Evolutionary conservation across 2,797 vertebrate genomes (phyloP).

Genomic region (Mus caroli): DNA sequence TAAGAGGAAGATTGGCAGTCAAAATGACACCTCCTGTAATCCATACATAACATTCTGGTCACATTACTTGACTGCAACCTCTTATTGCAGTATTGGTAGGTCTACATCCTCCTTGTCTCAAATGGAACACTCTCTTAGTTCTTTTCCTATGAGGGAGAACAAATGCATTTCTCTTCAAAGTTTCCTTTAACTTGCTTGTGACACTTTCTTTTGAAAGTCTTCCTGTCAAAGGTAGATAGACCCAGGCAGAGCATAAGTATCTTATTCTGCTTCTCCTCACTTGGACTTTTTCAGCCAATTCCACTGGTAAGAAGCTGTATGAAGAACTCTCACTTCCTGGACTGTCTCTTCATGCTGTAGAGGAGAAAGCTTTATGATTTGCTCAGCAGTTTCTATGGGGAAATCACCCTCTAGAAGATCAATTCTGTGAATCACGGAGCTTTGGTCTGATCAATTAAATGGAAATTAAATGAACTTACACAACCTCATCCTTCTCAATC

Average conservation of each 20-base stretch:
- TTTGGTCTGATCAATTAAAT: slow-evolving; percentile 21
- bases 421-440: background rate
- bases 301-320: background rate
- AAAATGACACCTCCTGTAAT: background rate
- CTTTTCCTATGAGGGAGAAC: background rate
- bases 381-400: rapidly evolving
- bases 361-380: background rate
- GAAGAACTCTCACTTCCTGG: background rate
- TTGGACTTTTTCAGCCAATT: background rate
- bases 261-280: background rate
- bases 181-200: background rate
- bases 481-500: background rate
- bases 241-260: background rate
- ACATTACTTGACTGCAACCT: background rate
- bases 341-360: background rate
- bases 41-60: background rate
- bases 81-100: background rate
- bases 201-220: background rate
- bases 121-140: background rate
- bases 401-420: background rate
- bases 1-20: background rate
- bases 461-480: slow-evolving; percentile 5
- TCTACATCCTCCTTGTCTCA: background rate
- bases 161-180: background rate
- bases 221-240: background rate